A percentile compares a stretch with the other conserved stretches of the same genome.
Evolutionary conservation across 2,113 vertebrate genomes (phyloP).

Genomic region (Melanotaenia duboulayi): DNA sequence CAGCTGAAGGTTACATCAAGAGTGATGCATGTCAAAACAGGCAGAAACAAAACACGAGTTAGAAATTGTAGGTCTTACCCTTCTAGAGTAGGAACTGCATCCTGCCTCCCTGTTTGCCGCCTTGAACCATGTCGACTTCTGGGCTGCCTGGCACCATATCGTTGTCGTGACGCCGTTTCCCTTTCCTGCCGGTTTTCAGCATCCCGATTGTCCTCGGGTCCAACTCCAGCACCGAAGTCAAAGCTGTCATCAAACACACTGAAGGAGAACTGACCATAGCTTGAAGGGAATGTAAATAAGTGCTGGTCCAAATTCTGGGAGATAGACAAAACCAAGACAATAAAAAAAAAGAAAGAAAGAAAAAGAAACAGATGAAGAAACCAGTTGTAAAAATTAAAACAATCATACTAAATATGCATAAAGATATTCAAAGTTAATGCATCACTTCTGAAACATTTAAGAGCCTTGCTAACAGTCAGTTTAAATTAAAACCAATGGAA

Average conservation of each 20-base stretch:
- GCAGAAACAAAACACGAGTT: not conserved
- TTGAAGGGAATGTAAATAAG: conserved; percentile 90
- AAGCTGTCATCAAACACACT: conserved; percentile 93
- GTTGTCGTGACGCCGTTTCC: conserved; percentile 90
- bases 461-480: too few species aligned
- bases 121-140: conserved; percentile 89
- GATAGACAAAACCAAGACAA: too few species aligned
- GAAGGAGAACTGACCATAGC: conserved; percentile 92
- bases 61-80: conserved; percentile 81
- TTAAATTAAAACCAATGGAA: too few species aligned
- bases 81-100: conserved; percentile 93
- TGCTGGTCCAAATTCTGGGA: conserved; percentile 87
- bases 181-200: conserved; percentile 89
- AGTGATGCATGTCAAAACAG: not conserved
- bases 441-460: too few species aligned
- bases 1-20: not conserved
- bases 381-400: not conserved
- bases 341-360: not conserved
- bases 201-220: conserved; percentile 87
- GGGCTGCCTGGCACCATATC: conserved; percentile 90
- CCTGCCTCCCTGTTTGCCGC: conserved; percentile 88
- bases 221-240: conserved; percentile 85
- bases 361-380: conserved; percentile 16
- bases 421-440: not conserved
- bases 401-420: not conserved